Base-by-base conservation (phyloP, 2,113 vertebrate genomes). In the Balaenoptera acutorostrata region DNA sequence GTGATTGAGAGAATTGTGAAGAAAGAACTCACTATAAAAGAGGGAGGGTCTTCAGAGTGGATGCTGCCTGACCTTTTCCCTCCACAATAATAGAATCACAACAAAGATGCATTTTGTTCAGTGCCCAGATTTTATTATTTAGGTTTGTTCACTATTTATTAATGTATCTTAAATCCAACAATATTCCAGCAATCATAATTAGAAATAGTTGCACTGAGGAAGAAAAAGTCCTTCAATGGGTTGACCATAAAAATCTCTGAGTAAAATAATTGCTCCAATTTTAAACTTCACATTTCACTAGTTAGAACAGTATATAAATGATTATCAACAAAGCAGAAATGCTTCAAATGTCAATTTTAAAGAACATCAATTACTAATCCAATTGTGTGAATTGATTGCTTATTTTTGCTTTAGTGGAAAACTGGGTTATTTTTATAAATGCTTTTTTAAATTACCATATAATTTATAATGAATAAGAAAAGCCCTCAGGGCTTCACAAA, bases 401-500 rank as follows among this genome's bases (percentile, higher is more conserved):
- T 96, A 68, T 85, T 95, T 88, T 86, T 95, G 49, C 23, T 96
- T 33, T 81, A 57, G 17, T 31, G 21, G 33, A 23, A 83, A 95
- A 84, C 8, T 80, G 80, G 41, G 1, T 2, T 82, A 31, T 72
- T 97, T 90, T 80, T 68, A 52, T 90, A 39, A 29, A 88, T 83
- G 31, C 72, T 49, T 93, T 94, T 57, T 64, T 23, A 41, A 52
- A 95, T 81, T 84, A 78, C 39, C 9, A 61, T 82, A 85, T 55
- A 86, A 93, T 87, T 93, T 93, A 92, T 89, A 90, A 95, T 78
- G 82, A 33, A 92, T 84, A 88, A 82, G 59, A 97, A 89, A 71
- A 93, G 27, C 29, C 12, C 59, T 81, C 8, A 46, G 29, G 78
- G 17, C 69, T 87, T 86, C 81, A 93, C 41, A 92, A 93, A 75